Conservation (phyloP, 2,797 vertebrate species). For the Coendou prehensilis region DNA sequence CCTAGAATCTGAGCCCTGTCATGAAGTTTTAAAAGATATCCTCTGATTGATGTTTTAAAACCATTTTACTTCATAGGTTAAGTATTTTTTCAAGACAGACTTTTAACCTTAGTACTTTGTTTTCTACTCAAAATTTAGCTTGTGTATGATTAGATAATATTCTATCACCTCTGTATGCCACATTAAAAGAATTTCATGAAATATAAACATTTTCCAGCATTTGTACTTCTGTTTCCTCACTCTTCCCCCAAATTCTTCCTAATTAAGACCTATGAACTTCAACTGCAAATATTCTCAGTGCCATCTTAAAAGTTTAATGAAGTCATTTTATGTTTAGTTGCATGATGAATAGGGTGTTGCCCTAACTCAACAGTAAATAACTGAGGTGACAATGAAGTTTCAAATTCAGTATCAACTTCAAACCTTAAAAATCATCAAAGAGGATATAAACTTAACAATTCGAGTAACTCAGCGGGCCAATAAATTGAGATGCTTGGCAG, state of each 20-base stretch:
- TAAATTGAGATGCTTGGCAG: not conserved
- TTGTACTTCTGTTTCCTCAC: not conserved
- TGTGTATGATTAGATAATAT: not conserved
- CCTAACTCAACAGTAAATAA: slow-evolving; percentile 17
- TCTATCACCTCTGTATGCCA: not conserved
- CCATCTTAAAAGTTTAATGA: not conserved
- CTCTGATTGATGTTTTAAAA: slow-evolving; percentile 9
- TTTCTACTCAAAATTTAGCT: slow-evolving; percentile 34
- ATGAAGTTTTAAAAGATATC: slow-evolving; percentile 20
- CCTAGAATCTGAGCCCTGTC: not conserved
- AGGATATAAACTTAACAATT: not conserved
- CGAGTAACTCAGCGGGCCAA: slow-evolving; percentile 17
- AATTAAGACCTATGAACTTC: not conserved
- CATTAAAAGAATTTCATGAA: not conserved
- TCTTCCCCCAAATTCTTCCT: not conserved
- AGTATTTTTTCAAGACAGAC: not conserved
- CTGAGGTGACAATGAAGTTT: slow-evolving; percentile 39
- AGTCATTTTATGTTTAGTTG: not conserved
- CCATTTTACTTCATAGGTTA: slow-evolving; percentile 7
- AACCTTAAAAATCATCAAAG: slow-evolving; percentile 45
- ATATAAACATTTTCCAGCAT: slow-evolving; percentile 36
- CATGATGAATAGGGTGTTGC: slow-evolving; percentile 10
- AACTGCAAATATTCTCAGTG: slow-evolving; percentile 46
- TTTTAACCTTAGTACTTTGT: not conserved
- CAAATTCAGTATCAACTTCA: not conserved